Percentiles rank a stretch among this genome's conserved stretches.
These are phyloP conservation scores for Myrmecobius fasciatus DNA, from an alignment of 2,113 vertebrate genomes.

Conservation along the genomic window DNA sequence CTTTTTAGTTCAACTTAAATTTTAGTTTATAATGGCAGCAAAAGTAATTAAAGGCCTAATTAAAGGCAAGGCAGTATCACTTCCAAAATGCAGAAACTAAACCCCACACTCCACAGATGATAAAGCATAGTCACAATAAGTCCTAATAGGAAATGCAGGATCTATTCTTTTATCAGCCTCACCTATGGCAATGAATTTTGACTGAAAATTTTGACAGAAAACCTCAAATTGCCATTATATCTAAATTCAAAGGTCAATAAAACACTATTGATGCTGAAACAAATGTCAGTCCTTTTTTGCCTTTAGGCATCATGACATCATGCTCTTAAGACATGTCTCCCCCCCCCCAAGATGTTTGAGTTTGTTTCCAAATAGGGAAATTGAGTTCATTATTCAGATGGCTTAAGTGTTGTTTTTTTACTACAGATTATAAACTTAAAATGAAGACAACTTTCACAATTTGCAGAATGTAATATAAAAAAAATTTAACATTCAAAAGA, in stretches of 20 bases:
- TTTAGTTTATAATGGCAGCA: background rate
- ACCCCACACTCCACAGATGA: background rate
- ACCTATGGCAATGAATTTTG: background rate
- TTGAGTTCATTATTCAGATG: background rate
- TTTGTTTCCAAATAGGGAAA: slow-evolving; percentile 49
- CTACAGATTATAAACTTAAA: slow-evolving; percentile 25
- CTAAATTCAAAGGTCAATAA: slow-evolving; percentile 15
- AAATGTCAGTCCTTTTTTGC: slow-evolving; percentile 10
- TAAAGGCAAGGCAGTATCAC: slow-evolving; percentile 24
- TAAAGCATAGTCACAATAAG: slow-evolving; percentile 23
- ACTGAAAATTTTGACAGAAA: background rate
- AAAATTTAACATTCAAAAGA: slow-evolving; percentile 46
- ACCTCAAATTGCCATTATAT: background rate
- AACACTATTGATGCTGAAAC: background rate
- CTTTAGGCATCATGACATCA: slow-evolving; percentile 18
- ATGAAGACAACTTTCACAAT: slow-evolving; percentile 36
- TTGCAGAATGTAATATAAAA: slow-evolving; percentile 37
- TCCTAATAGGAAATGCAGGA: slow-evolving; percentile 10
- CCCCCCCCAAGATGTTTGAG: slow-evolving; percentile 41
- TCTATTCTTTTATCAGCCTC: slow-evolving; percentile 2
- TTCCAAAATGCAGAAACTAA: slow-evolving; percentile 50
- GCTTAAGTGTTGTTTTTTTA: slow-evolving; percentile 32
- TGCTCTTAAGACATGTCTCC: background rate
- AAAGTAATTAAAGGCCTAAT: background rate
- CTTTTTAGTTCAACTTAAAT: background rate